Evolutionary conservation across 35 echinoderm and acorn worm genomes (phyloP), one percentile per base, ranked within the genome.

Genomic region (Eucidaris tribuloides): DNA sequence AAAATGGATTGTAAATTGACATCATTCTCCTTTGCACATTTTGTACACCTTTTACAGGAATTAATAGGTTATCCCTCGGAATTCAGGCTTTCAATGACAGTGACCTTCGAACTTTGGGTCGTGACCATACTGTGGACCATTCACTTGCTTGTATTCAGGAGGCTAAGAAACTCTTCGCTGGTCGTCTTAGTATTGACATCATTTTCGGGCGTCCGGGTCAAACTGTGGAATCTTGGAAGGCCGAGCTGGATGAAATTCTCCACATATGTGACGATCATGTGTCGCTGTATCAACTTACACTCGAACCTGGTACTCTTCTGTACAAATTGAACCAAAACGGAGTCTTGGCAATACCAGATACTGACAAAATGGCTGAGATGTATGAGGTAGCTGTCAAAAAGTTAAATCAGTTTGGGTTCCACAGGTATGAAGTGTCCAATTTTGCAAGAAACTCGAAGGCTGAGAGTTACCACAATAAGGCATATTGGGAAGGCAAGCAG

Each of bases 341-440:
- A 31, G 54, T 82, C 7, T 24, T 98, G 4, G 25, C 62, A 15
- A 49, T 93, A 3, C 87, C 95, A 28, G 56, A 78, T 83, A 33
- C 32, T 0, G 90, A 98, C 62, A 32, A 58, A 20, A 58, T 65
- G 18, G 95, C 95, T 30, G 95, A 98, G 18, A 93, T 98, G 90
- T 98, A 98, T 76, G 64, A 86, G 42, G 44, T 29, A 33, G 95
- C 95, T 45, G 90, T 98, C 36, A 18, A 84, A 62, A 83, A 54
- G 11, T 39, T 98, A 68, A 30, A 31, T 3, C 77, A 84, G 23
- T 81, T 83, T 77, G 87, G 90, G 19, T 89, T 93, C 29, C 18
- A 60, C 4, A 81, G 95, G 78, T 98, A 98, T 77, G 95, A 93
- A 71, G 90, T 98, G 62, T 93, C 95, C 40, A 98, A 93, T 42